phyloP scores from a whole-genome alignment of 2,888 invertebrate genomes.

The Bimastos eiseni region DNA sequence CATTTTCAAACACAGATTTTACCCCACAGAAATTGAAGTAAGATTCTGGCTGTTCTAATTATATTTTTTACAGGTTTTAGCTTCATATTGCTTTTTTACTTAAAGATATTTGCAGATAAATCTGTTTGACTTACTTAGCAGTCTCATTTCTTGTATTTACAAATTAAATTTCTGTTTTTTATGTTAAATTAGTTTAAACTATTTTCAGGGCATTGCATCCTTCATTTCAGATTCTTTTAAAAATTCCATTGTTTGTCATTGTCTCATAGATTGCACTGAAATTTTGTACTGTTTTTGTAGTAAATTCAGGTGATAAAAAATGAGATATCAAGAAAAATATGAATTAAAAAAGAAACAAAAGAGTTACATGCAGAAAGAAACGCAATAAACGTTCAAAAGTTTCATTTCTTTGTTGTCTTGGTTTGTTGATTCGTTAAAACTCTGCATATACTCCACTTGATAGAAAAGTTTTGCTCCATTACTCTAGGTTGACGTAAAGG shows the following conservation, averaged over 20 bases:
- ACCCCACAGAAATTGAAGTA: not conserved
- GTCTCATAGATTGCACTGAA: not conserved
- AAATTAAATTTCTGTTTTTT: not conserved
- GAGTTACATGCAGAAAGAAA: not conserved
- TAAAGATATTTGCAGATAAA: not conserved
- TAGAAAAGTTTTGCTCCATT: not conserved
- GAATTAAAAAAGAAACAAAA: conserved; percentile 1
- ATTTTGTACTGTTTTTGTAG: not conserved
- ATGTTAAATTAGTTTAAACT: not conserved
- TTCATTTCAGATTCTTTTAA: not conserved
- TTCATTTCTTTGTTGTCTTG: conserved; percentile 16
- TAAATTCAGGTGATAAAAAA: not conserved
- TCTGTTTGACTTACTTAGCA: not conserved
- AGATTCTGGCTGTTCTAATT: not conserved
- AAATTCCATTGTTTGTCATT: not conserved
- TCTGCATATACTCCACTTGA: not conserved
- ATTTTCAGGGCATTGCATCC: not conserved
- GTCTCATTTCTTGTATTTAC: not conserved
- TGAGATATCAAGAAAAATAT: conserved; percentile 20
- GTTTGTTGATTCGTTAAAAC: not conserved
- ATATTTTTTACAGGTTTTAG: not conserved
- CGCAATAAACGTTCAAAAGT: not conserved
- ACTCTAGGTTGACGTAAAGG: not conserved
- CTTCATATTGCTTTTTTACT: not conserved
- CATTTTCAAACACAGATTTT: not conserved